Percentiles rank a stretch among this genome's conserved stretches.
phyloP scores from a whole-genome alignment of 2,797 vertebrate species.

The Gastrophryne carolinensis region DNA sequence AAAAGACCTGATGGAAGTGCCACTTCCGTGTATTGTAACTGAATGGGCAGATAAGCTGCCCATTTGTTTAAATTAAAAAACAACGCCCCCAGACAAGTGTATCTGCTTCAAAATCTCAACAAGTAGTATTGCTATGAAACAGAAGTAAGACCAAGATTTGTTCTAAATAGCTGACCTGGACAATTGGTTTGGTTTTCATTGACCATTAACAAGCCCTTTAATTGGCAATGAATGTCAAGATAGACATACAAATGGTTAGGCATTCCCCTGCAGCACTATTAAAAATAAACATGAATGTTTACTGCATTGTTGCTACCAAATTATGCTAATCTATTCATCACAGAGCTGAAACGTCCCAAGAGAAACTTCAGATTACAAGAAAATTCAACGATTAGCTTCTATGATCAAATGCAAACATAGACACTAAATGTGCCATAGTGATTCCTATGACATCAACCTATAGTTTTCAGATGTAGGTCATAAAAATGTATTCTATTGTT shows the following conservation, averaged over 20 bases:
- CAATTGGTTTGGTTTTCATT: too few relatives aligned
- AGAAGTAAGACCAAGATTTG: too few relatives aligned
- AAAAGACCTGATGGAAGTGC: too few relatives aligned
- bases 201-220: too few relatives aligned
- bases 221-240: background rate
- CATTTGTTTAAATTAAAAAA: too few relatives aligned
- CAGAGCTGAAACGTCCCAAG: background rate
- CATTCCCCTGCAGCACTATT: background rate
- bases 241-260: background rate
- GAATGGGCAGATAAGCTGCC: too few relatives aligned
- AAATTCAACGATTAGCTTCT: background rate
- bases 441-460: background rate
- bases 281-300: background rate
- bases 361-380: conserved; percentile 9
- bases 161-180: too few relatives aligned
- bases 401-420: background rate
- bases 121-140: too few relatives aligned
- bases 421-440: background rate
- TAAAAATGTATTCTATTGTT: background rate
- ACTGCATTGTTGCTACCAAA: background rate
- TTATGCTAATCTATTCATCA: conserved; percentile 23
- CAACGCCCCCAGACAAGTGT: too few relatives aligned
- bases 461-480: too few relatives aligned
- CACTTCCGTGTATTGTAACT: too few relatives aligned
- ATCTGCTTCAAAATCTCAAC: too few relatives aligned